These are phyloP conservation scores for Propithecus perrieri DNA, from an alignment of 2,797 vertebrate genomes.

Conservation along the genomic window DNA sequence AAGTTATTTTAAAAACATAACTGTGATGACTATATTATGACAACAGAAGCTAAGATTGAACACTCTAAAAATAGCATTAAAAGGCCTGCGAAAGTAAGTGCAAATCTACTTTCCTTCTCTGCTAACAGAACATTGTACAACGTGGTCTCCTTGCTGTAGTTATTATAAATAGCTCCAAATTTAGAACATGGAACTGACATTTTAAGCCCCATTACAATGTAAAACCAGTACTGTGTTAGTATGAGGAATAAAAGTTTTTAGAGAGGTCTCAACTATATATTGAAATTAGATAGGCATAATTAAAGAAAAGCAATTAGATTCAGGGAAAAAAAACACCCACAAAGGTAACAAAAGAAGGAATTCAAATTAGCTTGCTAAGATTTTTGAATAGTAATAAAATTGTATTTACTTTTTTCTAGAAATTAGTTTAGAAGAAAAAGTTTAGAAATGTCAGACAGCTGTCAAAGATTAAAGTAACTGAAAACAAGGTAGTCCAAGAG, in stretches of 20 bases:
- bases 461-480: not conserved
- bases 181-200: constrained; percentile 71
- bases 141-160: not conserved
- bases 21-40: constrained; percentile 15
- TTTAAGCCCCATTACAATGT: constrained; percentile 74
- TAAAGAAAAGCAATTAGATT: constrained; percentile 39
- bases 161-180: constrained; percentile 69
- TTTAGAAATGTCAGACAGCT: not conserved
- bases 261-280: constrained; percentile 73
- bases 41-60: not conserved
- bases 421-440: constrained; percentile 26
- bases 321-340: constrained; percentile 49
- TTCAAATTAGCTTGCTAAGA: constrained; percentile 62
- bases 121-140: not conserved
- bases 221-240: constrained; percentile 61
- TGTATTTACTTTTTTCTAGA: constrained; percentile 29
- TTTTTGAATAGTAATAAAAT: constrained; percentile 64
- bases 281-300: constrained; percentile 73
- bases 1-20: constrained; percentile 34
- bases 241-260: constrained; percentile 68
- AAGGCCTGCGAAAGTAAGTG: not conserved
- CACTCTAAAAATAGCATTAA: constrained; percentile 1
- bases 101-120: not conserved
- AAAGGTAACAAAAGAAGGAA: constrained; percentile 64
- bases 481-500: not conserved